Conservation (phyloP, 2,888 invertebrate genomes). For the Drosophila limbata region DNA sequence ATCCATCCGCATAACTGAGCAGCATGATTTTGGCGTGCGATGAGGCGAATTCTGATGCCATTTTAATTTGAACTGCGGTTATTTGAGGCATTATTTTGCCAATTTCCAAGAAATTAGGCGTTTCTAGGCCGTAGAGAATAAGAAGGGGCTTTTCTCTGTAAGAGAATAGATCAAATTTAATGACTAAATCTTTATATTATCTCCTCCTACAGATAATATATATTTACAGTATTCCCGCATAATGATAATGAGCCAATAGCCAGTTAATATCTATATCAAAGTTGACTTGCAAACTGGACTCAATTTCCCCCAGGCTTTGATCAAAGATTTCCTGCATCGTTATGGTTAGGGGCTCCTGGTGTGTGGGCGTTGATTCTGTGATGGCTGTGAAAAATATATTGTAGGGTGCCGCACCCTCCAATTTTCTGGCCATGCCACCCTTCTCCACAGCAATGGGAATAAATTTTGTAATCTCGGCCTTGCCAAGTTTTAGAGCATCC, state of each 20-base stretch:
- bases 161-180: background rate
- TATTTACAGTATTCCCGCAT: constrained; percentile 15
- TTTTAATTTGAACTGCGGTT: background rate
- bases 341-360: constrained; percentile 17
- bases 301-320: constrained; percentile 90
- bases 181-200: no score
- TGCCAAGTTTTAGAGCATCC: background rate
- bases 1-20: constrained; percentile 15
- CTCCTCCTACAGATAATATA: no score
- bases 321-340: constrained; percentile 90
- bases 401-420: constrained; percentile 18
- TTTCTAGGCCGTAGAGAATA: constrained; percentile 2
- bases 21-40: constrained; percentile 27
- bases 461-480: background rate
- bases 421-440: constrained; percentile 22
- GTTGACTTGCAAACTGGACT: constrained; percentile 87
- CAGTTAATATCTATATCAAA: constrained; percentile 7
- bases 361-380: constrained; percentile 3
- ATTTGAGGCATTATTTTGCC: background rate
- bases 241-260: constrained; percentile 11
- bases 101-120: background rate
- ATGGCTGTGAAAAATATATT: constrained; percentile 21
- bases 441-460: background rate
- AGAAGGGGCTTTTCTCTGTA: constrained; percentile 21
- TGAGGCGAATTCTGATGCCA: background rate